A percentile compares a stretch with the other conserved stretches of the same genome.
Conservation (phyloP, 2,888 invertebrate genomes). For the Anticlea derivata region DNA sequence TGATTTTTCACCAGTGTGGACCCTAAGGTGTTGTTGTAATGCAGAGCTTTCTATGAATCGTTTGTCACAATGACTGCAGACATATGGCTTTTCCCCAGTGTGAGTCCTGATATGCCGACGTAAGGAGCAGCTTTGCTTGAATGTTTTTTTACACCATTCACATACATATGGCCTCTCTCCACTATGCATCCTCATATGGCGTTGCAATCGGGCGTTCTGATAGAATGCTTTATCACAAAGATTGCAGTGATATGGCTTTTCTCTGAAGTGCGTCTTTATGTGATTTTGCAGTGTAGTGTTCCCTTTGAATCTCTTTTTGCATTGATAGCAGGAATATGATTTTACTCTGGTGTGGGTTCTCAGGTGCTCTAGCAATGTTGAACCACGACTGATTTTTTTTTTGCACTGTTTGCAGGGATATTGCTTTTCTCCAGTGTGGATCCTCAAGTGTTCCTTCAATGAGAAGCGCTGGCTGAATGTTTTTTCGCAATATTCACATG, state of each 20-base stretch:
- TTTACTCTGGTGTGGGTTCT: background rate
- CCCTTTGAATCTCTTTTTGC: background rate
- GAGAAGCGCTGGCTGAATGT: background rate
- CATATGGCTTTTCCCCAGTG: background rate
- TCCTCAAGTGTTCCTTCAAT: background rate
- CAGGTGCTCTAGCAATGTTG: background rate
- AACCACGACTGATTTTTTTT: background rate
- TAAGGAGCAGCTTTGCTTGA: background rate
- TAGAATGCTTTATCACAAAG: background rate
- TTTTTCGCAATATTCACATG: background rate
- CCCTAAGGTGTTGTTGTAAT: background rate
- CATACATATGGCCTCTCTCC: background rate
- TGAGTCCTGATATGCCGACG: background rate
- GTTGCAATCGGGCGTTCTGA: background rate
- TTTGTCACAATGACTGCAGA: background rate
- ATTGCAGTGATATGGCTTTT: background rate
- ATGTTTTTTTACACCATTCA: background rate
- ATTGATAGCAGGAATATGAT: background rate
- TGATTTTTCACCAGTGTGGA: background rate
- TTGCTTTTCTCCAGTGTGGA: background rate
- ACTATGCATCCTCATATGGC: background rate
- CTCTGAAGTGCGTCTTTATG: background rate
- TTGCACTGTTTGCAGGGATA: slow-evolving; percentile 1
- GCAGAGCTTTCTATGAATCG: background rate
- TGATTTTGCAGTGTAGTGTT: background rate